Conservation (phyloP, 1,140 invertebrate genomes). For the Lordiphosa collinella region DNA sequence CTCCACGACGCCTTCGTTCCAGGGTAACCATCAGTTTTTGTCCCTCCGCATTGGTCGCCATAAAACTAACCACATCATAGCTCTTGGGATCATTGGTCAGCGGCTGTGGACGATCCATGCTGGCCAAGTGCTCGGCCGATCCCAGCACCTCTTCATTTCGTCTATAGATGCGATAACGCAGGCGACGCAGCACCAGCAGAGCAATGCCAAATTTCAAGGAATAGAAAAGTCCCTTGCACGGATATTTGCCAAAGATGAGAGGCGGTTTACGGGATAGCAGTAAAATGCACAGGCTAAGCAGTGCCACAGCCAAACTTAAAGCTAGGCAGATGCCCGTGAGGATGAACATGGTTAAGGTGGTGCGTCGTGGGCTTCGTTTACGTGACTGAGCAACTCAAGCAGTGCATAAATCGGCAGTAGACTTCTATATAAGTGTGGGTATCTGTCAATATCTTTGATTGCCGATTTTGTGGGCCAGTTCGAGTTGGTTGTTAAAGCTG, state of each 20-base stretch:
- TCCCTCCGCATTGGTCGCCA: slow-evolving; percentile 56
- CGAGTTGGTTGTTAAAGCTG: background rate
- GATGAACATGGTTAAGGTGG: slow-evolving; percentile 29
- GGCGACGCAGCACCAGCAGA: slow-evolving; percentile 45
- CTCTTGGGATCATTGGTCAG: slow-evolving; percentile 60
- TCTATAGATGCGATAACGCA: slow-evolving; percentile 58
- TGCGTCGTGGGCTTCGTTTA: slow-evolving; percentile 5
- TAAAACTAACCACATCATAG: slow-evolving; percentile 71
- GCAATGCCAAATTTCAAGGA: slow-evolving; percentile 57
- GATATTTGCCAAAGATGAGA: slow-evolving; percentile 70
- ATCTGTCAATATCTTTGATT: background rate
- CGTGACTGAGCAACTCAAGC: slow-evolving; percentile 24
- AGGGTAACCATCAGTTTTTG: slow-evolving; percentile 62
- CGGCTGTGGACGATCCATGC: slow-evolving; percentile 53
- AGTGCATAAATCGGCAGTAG: background rate
- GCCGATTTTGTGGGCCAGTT: background rate
- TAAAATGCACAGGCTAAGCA: slow-evolving; percentile 29
- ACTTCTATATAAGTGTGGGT: background rate
- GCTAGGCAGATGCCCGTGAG: slow-evolving; percentile 20
- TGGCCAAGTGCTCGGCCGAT: slow-evolving; percentile 34
- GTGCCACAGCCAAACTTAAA: slow-evolving; percentile 21
- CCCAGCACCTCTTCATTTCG: slow-evolving; percentile 48
- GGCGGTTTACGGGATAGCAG: slow-evolving; percentile 51
- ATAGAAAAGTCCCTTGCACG: slow-evolving; percentile 65
- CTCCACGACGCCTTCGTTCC: slow-evolving; percentile 54